Evolutionary conservation across 2,113 vertebrate genomes (phyloP).

Genomic region (Pao palembangensis): DNA sequence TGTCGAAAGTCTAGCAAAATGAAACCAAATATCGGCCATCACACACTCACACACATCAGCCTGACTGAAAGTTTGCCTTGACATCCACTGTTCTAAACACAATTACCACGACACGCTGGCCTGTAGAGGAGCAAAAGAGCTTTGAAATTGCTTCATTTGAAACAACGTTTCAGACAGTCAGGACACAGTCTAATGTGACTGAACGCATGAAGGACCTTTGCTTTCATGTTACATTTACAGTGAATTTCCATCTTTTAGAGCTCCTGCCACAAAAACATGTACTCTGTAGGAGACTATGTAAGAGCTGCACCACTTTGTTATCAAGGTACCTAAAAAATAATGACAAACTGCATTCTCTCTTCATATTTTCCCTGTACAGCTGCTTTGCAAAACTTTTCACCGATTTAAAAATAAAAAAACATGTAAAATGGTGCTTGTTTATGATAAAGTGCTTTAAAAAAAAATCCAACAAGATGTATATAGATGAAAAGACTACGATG

Average conservation of each 20-base stretch:
- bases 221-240: background rate
- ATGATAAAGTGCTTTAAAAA: no score
- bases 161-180: background rate
- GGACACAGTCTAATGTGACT: background rate
- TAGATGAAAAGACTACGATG: no score
- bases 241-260: background rate
- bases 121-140: background rate
- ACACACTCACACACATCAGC: constrained; percentile 29
- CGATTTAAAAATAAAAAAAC: no score
- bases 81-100: constrained; percentile 25
- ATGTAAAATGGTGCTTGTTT: no score
- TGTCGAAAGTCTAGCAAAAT: no score
- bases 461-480: no score
- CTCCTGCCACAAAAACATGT: no score
- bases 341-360: no score
- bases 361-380: no score
- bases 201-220: background rate
- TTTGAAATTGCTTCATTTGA: background rate
- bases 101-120: constrained; percentile 10
- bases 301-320: background rate
- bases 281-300: background rate
- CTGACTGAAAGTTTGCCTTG: constrained; percentile 12
- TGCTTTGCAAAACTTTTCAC: no score
- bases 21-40: background rate
- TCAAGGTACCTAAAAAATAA: background rate